These are phyloP conservation scores for Ochropleura leucogaster DNA, from an alignment of 2,888 invertebrate genomes.

Conservation along the genomic window DNA sequence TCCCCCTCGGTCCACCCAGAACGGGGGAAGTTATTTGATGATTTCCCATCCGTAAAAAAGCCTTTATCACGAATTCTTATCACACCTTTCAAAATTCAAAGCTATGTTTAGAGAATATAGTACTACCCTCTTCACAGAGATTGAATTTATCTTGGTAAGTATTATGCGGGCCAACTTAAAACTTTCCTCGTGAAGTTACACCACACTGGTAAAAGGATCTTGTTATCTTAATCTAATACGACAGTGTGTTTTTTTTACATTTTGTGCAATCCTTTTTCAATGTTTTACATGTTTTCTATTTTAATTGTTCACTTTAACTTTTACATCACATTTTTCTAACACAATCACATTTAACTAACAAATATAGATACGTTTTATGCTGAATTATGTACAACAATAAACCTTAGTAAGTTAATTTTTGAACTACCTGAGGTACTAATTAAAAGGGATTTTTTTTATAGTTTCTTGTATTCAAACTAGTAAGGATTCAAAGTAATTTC, in stretches of 20 bases:
- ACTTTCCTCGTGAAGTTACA: conserved; percentile 42
- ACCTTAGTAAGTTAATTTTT: background rate
- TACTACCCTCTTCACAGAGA: background rate
- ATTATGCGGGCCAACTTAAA: conserved; percentile 51
- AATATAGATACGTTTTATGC: background rate
- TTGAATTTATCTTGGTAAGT: conserved; percentile 49
- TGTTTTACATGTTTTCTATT: conserved; percentile 24
- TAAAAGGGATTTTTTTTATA: background rate
- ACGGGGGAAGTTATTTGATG: too few relatives aligned
- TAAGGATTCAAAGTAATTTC: background rate
- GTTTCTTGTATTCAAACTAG: background rate
- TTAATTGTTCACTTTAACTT: conserved; percentile 19
- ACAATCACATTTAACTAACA: too few relatives aligned
- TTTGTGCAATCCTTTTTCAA: conserved; percentile 15
- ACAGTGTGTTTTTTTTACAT: conserved; percentile 16
- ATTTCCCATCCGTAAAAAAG: too few relatives aligned
- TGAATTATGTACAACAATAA: background rate
- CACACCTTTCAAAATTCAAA: conserved; percentile 8
- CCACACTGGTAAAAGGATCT: conserved; percentile 10
- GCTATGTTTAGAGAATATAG: conserved; percentile 23
- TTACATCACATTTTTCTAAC: background rate
- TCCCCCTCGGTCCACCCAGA: too few relatives aligned
- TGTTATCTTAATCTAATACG: conserved; percentile 43
- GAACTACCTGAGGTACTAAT: background rate
- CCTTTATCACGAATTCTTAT: background rate